Evolutionary conservation across 2,113 vertebrate genomes (phyloP).

Genomic region (Campylorhamphus procurvoides): DNA sequence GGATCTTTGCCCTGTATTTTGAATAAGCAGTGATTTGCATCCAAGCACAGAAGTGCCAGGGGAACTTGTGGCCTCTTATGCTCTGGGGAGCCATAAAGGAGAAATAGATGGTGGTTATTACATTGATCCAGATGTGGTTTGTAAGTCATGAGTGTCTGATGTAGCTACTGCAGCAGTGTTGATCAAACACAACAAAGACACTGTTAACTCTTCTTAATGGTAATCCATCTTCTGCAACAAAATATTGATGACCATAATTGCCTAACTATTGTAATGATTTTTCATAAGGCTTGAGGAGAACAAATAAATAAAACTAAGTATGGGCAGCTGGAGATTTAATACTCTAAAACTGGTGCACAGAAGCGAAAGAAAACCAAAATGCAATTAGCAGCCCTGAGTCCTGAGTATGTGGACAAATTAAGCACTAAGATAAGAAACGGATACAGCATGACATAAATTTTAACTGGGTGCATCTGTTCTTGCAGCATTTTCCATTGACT

Average conservation of each 20-base stretch:
- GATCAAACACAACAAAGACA: not conserved
- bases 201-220: not conserved
- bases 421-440: not conserved
- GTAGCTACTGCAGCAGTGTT: not conserved
- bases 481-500: not conserved
- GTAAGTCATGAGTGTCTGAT: not conserved
- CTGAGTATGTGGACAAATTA: not conserved
- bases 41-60: not conserved
- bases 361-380: not conserved
- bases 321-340: not conserved
- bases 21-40: not conserved
- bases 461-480: not conserved
- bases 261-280: not conserved
- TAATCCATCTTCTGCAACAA: not conserved
- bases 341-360: not conserved
- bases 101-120: not conserved
- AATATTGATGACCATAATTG: not conserved
- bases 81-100: not conserved
- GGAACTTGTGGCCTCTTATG: not conserved
- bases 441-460: not conserved
- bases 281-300: not conserved
- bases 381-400: not conserved
- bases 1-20: not conserved
- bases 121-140: not conserved
- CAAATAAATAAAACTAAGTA: not conserved